Percentiles rank a stretch among this genome's conserved stretches.
phyloP scores from a whole-genome alignment of 2,113 vertebrate species.

The Alethe castanea region DNA sequence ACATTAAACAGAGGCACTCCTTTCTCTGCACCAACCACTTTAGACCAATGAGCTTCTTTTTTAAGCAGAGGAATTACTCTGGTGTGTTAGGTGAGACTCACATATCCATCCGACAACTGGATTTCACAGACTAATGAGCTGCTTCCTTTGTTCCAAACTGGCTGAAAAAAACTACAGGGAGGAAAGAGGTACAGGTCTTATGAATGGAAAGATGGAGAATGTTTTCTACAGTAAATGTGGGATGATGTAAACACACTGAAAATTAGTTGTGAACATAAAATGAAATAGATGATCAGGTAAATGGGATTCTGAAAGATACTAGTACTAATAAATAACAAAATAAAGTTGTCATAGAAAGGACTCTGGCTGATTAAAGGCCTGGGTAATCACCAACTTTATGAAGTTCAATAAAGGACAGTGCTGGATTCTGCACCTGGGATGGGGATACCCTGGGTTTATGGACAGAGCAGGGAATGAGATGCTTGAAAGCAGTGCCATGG shows the following conservation, averaged over 20 bases:
- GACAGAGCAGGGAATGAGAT: not conserved
- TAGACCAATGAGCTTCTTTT: not conserved
- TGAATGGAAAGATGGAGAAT: not conserved
- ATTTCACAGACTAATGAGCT: not conserved
- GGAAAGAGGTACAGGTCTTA: not conserved
- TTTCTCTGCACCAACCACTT: not conserved
- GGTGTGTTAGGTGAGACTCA: not conserved
- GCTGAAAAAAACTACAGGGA: not conserved
- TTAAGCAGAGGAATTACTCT: not conserved
- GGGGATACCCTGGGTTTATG: not conserved
- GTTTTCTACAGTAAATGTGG: not conserved
- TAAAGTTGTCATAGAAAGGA: not conserved
- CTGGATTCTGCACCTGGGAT: not conserved
- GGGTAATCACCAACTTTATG: not conserved
- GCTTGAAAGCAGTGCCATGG: not conserved
- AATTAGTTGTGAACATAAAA: not conserved
- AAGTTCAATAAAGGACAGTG: not conserved
- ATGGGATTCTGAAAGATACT: not conserved
- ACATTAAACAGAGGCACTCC: not conserved
- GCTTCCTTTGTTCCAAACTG: not conserved
- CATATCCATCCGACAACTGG: not conserved
- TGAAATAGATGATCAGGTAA: not conserved
- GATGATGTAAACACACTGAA: not conserved
- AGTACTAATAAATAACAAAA: not conserved
- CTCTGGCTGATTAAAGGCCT: not conserved